Evolutionary conservation across 2,888 invertebrate genomes (phyloP), one percentile per base, ranked within the genome.

Genomic region (Drosophila quinaria): DNA sequence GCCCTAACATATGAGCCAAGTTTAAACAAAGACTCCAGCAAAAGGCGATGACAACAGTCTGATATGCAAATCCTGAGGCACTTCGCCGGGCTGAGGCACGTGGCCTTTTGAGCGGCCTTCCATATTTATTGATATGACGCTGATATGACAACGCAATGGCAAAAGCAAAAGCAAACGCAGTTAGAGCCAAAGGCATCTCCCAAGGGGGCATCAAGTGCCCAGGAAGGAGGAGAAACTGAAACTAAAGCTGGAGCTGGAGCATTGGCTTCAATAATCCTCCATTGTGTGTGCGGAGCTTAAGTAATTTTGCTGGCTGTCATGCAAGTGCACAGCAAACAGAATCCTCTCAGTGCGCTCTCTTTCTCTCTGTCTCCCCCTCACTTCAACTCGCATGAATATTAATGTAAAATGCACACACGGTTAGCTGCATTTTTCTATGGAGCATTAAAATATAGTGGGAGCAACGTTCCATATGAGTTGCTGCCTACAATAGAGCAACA

Each of bases 401-500:
- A 85, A 85, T 85, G 89, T 65, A 77, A 87, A 89, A 79, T 84
- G 87, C 87, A 89, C 87, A 84, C 89, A 84, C 81, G 89, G 86
- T 88, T 86, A 89, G 87, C 80, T 88, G 86, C 80, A 74, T 88
- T 86, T 87, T 85, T 88, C 84, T 71, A 78, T 80, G 76, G 65
- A 61, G 71, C 87, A 80, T 86, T 78, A 80, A 83, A 86, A 80
- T 88, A 80, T 80, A 70, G 81, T 74, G 81, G 68, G 79, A 78
- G 89, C 87, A 84, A 46, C 79, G 84, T 89, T 85, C 89, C 84
- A 85, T 85, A 79, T 81, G 84, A 85, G 84, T 85, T 89, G 79
- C 74, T 79, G 69, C 84, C 84, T 70, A 87, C 82, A 87, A 89
- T 89, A 63, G 89, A 60, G 63, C 35, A 47, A 49, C 39, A 54